phyloP scores from a whole-genome alignment of 2,113 vertebrate genomes.

The Capreolus pygargus region DNA sequence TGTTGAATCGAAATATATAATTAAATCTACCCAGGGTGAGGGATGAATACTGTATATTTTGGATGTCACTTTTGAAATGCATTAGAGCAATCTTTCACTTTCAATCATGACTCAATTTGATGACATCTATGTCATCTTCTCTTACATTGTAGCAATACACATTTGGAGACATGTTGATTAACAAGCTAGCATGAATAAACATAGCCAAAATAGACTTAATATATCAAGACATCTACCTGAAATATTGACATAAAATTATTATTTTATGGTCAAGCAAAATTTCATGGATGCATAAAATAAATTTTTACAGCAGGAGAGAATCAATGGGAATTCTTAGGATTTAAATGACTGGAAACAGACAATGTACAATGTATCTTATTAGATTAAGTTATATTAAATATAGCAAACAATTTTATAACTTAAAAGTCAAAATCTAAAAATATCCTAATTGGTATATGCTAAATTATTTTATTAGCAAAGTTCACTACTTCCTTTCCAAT shows the following conservation, averaged over 20 bases:
- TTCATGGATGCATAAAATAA: background rate
- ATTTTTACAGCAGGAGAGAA: background rate
- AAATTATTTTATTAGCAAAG: background rate
- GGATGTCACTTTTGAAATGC: background rate
- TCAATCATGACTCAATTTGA: background rate
- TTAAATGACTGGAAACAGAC: background rate
- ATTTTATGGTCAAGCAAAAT: slow-evolving; percentile 10
- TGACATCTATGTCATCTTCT: background rate
- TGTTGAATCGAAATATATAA: slow-evolving; percentile 45
- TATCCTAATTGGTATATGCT: background rate
- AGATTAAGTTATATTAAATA: background rate
- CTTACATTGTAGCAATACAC: background rate
- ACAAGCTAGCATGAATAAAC: background rate
- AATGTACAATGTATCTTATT: background rate
- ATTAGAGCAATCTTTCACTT: background rate
- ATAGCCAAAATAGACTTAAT: background rate
- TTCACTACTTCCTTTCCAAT: background rate
- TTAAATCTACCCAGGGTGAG: slow-evolving; percentile 18
- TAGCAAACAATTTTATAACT: background rate
- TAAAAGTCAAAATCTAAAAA: background rate
- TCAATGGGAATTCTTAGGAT: background rate
- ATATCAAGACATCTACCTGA: background rate
- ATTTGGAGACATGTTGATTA: background rate
- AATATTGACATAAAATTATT: background rate
- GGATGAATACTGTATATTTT: background rate